Evolutionary conservation across 2,797 vertebrate species (phyloP).

Genomic region (Lophura swinhoii): DNA sequence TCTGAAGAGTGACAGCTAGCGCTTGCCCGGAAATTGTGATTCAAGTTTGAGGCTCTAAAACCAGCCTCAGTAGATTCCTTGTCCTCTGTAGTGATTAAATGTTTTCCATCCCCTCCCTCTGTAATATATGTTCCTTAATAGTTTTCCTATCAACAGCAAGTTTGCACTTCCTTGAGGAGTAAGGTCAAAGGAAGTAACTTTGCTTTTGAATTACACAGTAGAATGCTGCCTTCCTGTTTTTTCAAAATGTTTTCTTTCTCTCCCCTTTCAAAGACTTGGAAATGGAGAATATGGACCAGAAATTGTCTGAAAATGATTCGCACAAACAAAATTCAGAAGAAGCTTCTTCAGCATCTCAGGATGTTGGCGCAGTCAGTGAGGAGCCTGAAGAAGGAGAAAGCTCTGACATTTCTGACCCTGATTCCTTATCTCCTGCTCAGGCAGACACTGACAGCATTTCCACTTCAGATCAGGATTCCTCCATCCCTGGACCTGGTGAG

Average conservation of each 20-base stretch:
- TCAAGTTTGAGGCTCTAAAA: background rate
- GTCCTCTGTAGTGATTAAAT: background rate
- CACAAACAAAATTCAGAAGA: conserved; percentile 72
- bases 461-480: conserved; percentile 54
- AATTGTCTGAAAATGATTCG: conserved; percentile 77
- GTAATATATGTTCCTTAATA: background rate
- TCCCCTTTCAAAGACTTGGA: conserved; percentile 76
- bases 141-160: background rate
- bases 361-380: conserved; percentile 13
- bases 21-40: background rate
- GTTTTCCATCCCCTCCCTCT: background rate
- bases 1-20: background rate
- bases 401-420: conserved; percentile 28
- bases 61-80: background rate
- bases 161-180: background rate
- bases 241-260: background rate
- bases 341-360: conserved; percentile 60
- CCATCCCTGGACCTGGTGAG: conserved; percentile 25
- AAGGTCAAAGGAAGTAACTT: background rate
- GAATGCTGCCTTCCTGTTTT: background rate
- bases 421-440: conserved; percentile 3
- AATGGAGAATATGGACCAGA: conserved; percentile 78
- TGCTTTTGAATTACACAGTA: background rate
- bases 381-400: conserved; percentile 59
- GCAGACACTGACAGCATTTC: background rate